A percentile compares a stretch with the other conserved stretches of the same genome.
Evolutionary conservation across 1,140 invertebrate species (phyloP).

Genomic region (Cyphomyrmex costatus): DNA sequence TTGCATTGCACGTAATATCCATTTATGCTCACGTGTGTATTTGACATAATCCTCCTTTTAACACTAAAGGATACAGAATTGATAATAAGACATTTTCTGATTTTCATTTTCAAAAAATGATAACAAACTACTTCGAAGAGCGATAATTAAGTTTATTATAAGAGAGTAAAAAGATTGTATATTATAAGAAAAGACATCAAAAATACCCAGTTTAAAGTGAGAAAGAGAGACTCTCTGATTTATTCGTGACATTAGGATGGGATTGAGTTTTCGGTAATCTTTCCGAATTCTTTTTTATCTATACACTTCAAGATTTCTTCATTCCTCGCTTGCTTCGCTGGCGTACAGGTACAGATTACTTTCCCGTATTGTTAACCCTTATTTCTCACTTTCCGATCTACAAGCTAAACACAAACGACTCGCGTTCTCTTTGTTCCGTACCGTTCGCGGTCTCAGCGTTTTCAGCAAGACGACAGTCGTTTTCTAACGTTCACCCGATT

Average conservation of each 20-base stretch:
- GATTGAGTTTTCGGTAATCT: not conserved
- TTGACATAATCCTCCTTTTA: not conserved
- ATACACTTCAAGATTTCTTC: not conserved
- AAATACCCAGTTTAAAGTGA: not conserved
- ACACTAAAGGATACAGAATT: not conserved
- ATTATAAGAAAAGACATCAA: not conserved
- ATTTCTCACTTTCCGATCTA: conserved; percentile 26
- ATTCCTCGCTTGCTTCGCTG: not conserved
- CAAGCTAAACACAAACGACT: conserved; percentile 50
- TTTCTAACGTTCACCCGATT: conserved; percentile 71
- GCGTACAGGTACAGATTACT: not conserved
- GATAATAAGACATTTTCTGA: not conserved
- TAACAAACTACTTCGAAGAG: not conserved
- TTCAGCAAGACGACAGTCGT: conserved; percentile 42
- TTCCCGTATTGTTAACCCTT: not conserved
- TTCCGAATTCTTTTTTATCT: not conserved
- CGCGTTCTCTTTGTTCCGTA: conserved; percentile 27
- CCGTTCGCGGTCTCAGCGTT: conserved; percentile 47
- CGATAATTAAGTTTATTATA: not conserved
- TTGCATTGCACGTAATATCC: conserved; percentile 1
- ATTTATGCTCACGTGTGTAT: not conserved
- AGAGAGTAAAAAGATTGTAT: no score
- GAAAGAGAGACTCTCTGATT: not conserved
- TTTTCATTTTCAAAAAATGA: not conserved
- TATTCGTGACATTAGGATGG: not conserved